Base-by-base conservation (phyloP, 1,140 invertebrate species). In the Anastatus disparis region DNA sequence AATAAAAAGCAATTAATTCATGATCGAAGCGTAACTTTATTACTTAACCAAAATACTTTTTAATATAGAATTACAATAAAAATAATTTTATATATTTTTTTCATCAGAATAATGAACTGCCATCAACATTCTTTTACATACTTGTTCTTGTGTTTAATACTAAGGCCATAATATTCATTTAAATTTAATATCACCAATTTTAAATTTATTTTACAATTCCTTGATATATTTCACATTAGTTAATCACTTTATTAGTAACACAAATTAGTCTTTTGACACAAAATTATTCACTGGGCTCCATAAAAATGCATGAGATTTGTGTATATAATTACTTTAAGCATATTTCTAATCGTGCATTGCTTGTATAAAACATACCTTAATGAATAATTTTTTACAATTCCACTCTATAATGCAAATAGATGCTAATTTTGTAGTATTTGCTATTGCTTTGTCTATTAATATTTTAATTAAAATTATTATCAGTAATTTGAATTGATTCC, bases 401-500 rank as follows among this genome's bases (percentile, higher is more conserved):
- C 12, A 24, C 48, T 9, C 31, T 13, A 8, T 24, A 71, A 86
- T 35, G 80, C 86, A 71, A 17, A 73, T 70, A 17, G 84, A 77
- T 15, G 87, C 87, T 76, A 85, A 90, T 58, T 83, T 76, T 24
- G 85, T 85, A 15, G 89, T 89, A 66, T 79, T 79, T n/a, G 71
- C 26, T 27, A 89, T 71, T 13, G 88, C 87, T 58, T 85, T 81
- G 22, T 87, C 82, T 9, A 90, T 73, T 48, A 88, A 76, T 42
- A 78, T 75, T 56, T n/a, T n/a, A n/a, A n/a, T 89, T 81, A 71
- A 89, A 85, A 35, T 86, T 79, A 29, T 85, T 77, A 9, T 83
- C 76, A 35, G 80, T 76, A 0, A 91, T 77, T 68, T 87, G 86
- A 69, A 85, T 86, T 3, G 85, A 79, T 77, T 88, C 90, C 83